Base-by-base conservation (phyloP, 2,113 vertebrate species). In the Petroica traversi region DNA sequence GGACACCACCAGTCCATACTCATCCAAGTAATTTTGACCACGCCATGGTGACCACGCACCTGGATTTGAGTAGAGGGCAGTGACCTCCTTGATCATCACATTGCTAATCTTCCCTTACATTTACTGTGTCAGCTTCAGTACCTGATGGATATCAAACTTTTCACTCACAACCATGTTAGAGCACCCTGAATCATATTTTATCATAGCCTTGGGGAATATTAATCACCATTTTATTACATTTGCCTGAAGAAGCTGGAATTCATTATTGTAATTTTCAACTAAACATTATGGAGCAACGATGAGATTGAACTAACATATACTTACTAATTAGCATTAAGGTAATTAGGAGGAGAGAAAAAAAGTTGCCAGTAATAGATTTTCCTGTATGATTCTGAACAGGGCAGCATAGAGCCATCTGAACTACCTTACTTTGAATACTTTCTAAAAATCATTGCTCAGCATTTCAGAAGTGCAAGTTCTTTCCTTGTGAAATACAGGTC, bases 171-270 rank as follows among this genome's bases (percentile, higher is more conserved):
- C 64, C 91, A 17, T 61, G 88, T 90, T 51, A 66, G 48, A 79
- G 84, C 69, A 77, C 19, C 49, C 43, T 46, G 58, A 92, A 79
- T 72, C 52, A 29, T 76, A 49, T 88, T 95, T 71, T 12, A 9
- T 49, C n/a, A 28, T 49, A 78, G 45, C 58, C 54, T 33, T 55
- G 51, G 63, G 59, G 75, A 94, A 58, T 82, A 90, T 77, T 93
- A 95, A 95, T 94, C 91, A 92, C 73, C 31, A 57, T 90, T 97
- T 93, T 82, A 92, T 94, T 95, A 45, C 31, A 71, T 91, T 92
- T 3, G 4, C 14, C 57, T 92, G 58, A 71, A 93, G 76, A 94
- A 92, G 12, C 4, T 88, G 36, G 64, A 87, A 96, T 90, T 82
- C 84, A 76, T 94, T 88, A 89, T 36, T 2, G 2, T 64, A 68